Evolutionary conservation across 2,797 vertebrate species (phyloP).

Genomic region (Nannoperca obscura): DNA sequence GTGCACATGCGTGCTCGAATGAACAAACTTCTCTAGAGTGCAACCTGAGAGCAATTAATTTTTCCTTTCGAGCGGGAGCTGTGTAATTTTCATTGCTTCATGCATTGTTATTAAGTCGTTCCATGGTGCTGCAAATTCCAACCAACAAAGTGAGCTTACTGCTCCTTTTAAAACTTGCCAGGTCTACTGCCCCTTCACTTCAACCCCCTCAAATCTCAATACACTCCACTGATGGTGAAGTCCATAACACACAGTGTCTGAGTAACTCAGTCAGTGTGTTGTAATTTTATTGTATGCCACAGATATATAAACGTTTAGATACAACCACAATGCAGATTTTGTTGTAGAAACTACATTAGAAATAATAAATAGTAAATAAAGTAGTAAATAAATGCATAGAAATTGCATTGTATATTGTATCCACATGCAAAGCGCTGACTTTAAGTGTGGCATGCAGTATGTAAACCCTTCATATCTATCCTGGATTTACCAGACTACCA

Average conservation of each 20-base stretch:
- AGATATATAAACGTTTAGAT: constrained; percentile 4
- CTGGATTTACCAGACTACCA: constrained; percentile 8
- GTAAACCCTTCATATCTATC: background rate
- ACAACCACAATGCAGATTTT: constrained; percentile 21
- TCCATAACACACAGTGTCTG: constrained; percentile 12
- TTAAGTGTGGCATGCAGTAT: background rate
- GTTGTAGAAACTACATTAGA: background rate
- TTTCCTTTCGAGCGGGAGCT: constrained; percentile 78
- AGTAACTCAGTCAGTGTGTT: constrained; percentile 25
- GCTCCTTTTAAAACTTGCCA: constrained; percentile 75
- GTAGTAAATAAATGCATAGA: too few species aligned
- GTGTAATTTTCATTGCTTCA: constrained; percentile 85
- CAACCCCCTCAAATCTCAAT: constrained; percentile 41
- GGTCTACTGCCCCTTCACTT: constrained; percentile 64
- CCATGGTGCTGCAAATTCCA: constrained; percentile 80
- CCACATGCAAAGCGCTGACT: background rate
- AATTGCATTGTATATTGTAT: background rate
- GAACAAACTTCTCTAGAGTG: constrained; percentile 71
- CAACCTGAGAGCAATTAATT: constrained; percentile 84
- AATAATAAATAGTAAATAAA: too few species aligned
- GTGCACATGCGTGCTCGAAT: constrained; percentile 50
- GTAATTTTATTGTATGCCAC: constrained; percentile 18
- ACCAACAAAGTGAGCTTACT: constrained; percentile 72
- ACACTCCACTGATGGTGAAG: constrained; percentile 35
- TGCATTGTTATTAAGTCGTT: constrained; percentile 83